These are phyloP conservation scores for Cotesia glomerata DNA, from an alignment of 1,140 invertebrate genomes.

Conservation along the genomic window DNA sequence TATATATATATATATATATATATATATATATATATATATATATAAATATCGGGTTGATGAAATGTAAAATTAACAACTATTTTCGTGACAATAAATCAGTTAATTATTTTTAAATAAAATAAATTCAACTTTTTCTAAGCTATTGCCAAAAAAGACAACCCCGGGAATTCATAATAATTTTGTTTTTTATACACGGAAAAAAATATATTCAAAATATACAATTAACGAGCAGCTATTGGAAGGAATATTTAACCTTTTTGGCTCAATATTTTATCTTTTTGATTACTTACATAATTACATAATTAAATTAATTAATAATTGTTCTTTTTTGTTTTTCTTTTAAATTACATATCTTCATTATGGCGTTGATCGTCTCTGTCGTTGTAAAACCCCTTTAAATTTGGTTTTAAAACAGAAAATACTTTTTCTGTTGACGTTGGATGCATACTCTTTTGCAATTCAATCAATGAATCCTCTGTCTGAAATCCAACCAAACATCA, in stretches of 20 bases:
- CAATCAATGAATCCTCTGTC: slow-evolving; percentile 72
- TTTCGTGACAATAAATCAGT: background rate
- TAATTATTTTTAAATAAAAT: background rate
- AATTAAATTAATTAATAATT: slow-evolving; percentile 5
- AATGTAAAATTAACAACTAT: slow-evolving; percentile 2
- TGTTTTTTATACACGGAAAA: background rate
- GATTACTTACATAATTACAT: slow-evolving; percentile 24
- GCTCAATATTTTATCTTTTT: background rate
- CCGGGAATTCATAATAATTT: background rate
- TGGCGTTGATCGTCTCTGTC: slow-evolving; percentile 46
- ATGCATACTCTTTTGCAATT: slow-evolving; percentile 71
- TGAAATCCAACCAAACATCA: slow-evolving; percentile 50
- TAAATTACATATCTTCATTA: slow-evolving; percentile 50
- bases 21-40: no score
- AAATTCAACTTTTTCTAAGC: background rate
- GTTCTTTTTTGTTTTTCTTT: background rate
- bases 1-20: no score
- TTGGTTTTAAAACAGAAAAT: slow-evolving; percentile 60
- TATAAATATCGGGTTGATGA: background rate
- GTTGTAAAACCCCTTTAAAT: slow-evolving; percentile 48
- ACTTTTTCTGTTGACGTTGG: slow-evolving; percentile 65
- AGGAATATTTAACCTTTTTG: background rate
- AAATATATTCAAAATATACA: no score
- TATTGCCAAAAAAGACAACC: background rate
- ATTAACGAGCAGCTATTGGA: no score